phyloP scores from a whole-genome alignment of 2,888 invertebrate species.

The Volucella zonaria region DNA sequence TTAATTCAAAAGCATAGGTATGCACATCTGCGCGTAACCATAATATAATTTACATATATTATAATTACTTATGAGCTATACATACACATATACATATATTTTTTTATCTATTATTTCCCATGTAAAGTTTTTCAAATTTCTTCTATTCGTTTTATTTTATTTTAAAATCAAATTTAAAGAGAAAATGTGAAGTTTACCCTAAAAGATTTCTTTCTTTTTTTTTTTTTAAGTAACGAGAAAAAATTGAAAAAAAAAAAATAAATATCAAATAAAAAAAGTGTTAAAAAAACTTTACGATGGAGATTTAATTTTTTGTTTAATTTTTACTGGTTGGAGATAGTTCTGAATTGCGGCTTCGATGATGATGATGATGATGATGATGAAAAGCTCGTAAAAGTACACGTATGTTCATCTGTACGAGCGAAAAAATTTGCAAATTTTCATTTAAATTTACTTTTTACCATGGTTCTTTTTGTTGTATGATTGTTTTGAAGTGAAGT shows the following conservation, averaged over 20 bases:
- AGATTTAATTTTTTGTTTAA: too few species aligned
- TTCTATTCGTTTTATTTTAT: constrained; percentile 27
- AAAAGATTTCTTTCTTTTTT: constrained; percentile 1
- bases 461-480: too few species aligned
- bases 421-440: too few species aligned
- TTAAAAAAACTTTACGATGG: not conserved
- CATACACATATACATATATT: not conserved
- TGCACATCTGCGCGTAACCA: not conserved
- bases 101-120: constrained; percentile 15
- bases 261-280: too few species aligned
- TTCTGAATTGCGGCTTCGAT: too few species aligned
- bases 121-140: constrained; percentile 38
- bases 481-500: too few species aligned
- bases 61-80: constrained; percentile 25
- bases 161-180: constrained; percentile 7
- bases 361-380: too few species aligned
- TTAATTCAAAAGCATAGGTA: too few species aligned
- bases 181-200: constrained; percentile 6
- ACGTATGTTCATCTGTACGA: too few species aligned
- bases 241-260: constrained; percentile 3
- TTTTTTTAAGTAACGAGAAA: constrained; percentile 28
- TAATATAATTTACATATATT: constrained; percentile 11
- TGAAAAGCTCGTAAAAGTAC: too few species aligned
- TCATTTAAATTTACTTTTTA: too few species aligned
- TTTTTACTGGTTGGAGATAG: too few species aligned